Percentiles rank a stretch among this genome's conserved stretches.
phyloP scores from a whole-genome alignment of 2,113 vertebrate species.

The Pedetes capensis region DNA sequence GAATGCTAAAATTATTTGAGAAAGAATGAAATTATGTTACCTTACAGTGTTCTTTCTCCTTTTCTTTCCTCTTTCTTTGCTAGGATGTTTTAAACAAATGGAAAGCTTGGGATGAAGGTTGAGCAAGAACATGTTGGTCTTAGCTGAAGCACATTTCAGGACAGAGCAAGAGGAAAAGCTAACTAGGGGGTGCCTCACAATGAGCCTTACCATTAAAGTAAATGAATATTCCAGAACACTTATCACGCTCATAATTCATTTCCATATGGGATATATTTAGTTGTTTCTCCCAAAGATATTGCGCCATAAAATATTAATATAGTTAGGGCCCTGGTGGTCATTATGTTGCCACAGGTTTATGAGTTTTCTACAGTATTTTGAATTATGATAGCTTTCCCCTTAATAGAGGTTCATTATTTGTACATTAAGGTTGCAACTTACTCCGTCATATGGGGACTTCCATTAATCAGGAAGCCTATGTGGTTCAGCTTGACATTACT shows the following conservation, averaged over 20 bases:
- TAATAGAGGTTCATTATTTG: conserved; percentile 76
- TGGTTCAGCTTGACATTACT: background rate
- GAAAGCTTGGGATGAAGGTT: background rate
- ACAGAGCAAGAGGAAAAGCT: background rate
- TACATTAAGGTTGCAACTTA: conserved; percentile 67
- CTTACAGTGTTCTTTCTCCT: background rate
- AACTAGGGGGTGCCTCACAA: background rate
- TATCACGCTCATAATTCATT: conserved; percentile 47
- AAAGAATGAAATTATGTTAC: background rate
- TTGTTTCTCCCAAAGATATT: conserved; percentile 26
- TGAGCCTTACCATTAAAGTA: conserved; percentile 42
- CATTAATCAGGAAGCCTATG: conserved; percentile 49
- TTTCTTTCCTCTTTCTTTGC: background rate
- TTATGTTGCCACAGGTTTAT: conserved; percentile 70
- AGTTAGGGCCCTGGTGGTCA: background rate
- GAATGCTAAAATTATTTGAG: background rate
- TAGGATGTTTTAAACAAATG: background rate
- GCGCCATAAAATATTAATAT: conserved; percentile 59
- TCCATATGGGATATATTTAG: conserved; percentile 40
- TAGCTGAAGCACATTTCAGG: background rate
- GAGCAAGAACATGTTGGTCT: background rate
- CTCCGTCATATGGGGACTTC: conserved; percentile 37
- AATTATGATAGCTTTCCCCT: conserved; percentile 59
- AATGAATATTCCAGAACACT: conserved; percentile 32
- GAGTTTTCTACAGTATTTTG: conserved; percentile 57